phyloP scores from a whole-genome alignment of 1,140 invertebrate genomes.

The Drosophila tani region DNA sequence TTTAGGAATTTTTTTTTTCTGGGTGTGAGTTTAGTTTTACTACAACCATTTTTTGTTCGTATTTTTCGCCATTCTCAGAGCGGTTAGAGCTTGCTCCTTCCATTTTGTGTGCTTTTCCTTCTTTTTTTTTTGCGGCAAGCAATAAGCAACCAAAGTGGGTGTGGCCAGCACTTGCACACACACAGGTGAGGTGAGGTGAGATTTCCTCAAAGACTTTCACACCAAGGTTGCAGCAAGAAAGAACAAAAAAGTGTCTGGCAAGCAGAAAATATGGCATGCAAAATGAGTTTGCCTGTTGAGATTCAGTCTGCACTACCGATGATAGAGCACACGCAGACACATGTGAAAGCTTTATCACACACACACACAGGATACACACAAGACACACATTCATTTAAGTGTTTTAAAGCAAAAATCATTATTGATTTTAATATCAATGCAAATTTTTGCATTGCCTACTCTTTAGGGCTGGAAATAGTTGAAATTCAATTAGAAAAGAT shows the following conservation, averaged over 20 bases:
- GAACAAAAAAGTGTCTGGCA: not conserved
- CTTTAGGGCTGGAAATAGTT: not conserved
- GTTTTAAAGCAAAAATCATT: not conserved
- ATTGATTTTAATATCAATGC: not conserved
- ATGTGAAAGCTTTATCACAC: not conserved
- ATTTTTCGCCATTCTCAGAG: slow-evolving; percentile 22
- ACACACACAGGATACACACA: not conserved
- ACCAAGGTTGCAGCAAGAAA: slow-evolving; percentile 12
- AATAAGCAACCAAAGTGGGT: not conserved
- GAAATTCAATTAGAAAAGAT: not conserved
- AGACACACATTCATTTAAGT: slow-evolving; percentile 3
- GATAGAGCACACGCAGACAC: slow-evolving; percentile 26
- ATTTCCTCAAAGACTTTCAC: slow-evolving; percentile 21
- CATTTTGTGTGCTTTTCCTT: not conserved
- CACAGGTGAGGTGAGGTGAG: slow-evolving; percentile 4
- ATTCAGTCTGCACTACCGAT: slow-evolving; percentile 15
- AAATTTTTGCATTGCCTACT: slow-evolving; percentile 1
- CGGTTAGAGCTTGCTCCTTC: not conserved
- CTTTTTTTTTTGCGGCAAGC: not conserved
- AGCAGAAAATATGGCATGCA: slow-evolving; percentile 18
- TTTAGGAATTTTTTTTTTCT: too few relatives aligned
- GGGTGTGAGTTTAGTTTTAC: slow-evolving; percentile 1
- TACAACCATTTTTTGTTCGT: not conserved
- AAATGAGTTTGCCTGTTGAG: slow-evolving; percentile 37
- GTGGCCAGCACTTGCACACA: not conserved